Base-by-base conservation (phyloP, 2,113 vertebrate species). In the Muntiacus reevesi region DNA sequence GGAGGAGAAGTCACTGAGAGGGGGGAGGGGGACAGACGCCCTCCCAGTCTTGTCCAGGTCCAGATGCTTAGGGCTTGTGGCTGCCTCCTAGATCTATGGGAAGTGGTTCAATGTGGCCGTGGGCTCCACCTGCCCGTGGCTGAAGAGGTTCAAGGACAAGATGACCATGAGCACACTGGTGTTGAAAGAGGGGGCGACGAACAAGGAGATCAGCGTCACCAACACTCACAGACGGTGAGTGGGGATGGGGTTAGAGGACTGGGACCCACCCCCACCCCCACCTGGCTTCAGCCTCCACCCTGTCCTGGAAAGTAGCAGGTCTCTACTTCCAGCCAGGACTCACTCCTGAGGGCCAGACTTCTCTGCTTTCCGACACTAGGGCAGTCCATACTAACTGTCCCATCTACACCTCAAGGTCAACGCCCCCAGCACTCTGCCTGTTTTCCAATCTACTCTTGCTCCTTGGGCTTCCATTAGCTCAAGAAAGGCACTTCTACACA, bases 81-180 rank as follows among this genome's bases (percentile, higher is more conserved):
- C 87, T 91, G 47, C 87, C 76, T 94, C 88, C 2, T 98, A 99
- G 99, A 97, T 99, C 47, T 99, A 98, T 0, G 99, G 99, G 47
- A 99, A 99, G 36, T 99, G 99, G 99, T 99, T 99, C 1, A 99
- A 99, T 4, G 13, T 99, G 0, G 99, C 98, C 0, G n/a, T 99
- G 0, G 99, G 99, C 4, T 99, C 98, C 0, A 99, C 99, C 15
- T 99, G 99, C 95, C 97, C 94, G 0, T 98, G 99, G 98, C 87
- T 99, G 95, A 98, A 98, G 85, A 98, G 93, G 30, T 89, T 99
- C 92, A 99, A 97, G 79, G 95, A 96, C 76, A 98, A 98, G 3
- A 95, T 98, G 92, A 98, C 98, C 40, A 98, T 99, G 57, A 99
- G 99, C 84, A 99, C 99, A 0, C 57, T 99, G 97, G 98, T 99